Evolutionary conservation across 2,113 vertebrate genomes (phyloP), one percentile per base, ranked within the genome.

Genomic region (Thymallus thymallus): DNA sequence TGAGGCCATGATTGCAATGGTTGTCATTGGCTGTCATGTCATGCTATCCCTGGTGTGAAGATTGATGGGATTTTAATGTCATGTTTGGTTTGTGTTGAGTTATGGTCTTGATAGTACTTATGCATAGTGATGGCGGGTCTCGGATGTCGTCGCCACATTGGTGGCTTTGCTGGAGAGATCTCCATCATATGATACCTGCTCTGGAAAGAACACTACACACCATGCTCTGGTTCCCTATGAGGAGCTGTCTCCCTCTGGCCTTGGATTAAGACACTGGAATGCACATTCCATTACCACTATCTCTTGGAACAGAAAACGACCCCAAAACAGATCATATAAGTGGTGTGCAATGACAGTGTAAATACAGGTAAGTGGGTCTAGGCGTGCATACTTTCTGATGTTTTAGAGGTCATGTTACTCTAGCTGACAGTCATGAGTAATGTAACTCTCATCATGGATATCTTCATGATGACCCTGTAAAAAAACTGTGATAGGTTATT

Each of bases 221-320:
- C 13, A 12, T 0, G 29, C 35, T 29, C 46, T 35, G 35, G 35
- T 41, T 41, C 35, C 35, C 9, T 41, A 62, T 56, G 14, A 13
- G n/a, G 48, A 41, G 12, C 0, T 23, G 55, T 18, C 68, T 76
- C 66, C 7, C 56, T 64, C 41, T 55, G 51, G 51, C 4, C 56
- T 26, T 65, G 46, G 76, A 77, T 66, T 51, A 58, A 14, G 26
- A 30, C 1, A 64, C 24, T 26, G 62, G 71, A 71, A 68, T 66
- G 76, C 56, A 66, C 60, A 35, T 79, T 76, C 68, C 60, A 65
- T 41, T 41, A 7, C 35, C 10, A 41, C 35, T 63, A 10, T 22
- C 4, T 48, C 74, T 77, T 61, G 71, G 72, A 74, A 51, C 69
- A 69, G 60, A 65, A 73, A 35, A 46, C 45, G 5, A 14, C 4